Conservation (phyloP, 2,888 invertebrate species). For the Adela reaumurella region DNA sequence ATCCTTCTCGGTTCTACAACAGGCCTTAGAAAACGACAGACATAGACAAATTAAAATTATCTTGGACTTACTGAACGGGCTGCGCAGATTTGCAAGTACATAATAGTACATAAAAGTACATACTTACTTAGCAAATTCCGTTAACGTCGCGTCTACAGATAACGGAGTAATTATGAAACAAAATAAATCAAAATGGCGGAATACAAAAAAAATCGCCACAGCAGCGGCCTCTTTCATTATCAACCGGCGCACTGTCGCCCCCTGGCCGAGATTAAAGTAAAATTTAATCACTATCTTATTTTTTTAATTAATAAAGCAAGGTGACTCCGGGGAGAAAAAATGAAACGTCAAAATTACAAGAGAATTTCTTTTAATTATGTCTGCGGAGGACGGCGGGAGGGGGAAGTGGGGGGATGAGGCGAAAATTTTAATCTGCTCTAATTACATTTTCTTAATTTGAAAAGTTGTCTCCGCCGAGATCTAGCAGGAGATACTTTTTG, state of each 20-base stretch:
- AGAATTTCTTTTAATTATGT: conserved; percentile 53
- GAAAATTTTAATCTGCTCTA: conserved; percentile 21
- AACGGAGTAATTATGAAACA: too few species aligned
- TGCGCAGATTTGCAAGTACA: too few species aligned
- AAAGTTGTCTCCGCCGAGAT: conserved; percentile 23
- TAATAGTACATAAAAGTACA: too few species aligned
- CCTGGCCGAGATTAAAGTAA: conserved; percentile 41
- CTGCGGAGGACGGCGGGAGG: conserved; percentile 20
- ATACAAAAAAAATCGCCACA: background rate
- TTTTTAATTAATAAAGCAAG: conserved; percentile 48
- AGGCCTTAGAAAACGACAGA: too few species aligned
- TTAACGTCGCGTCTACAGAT: too few species aligned
- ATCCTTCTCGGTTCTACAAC: too few species aligned
- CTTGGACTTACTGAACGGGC: too few species aligned
- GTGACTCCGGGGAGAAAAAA: conserved; percentile 37
- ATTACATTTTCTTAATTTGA: conserved; percentile 56
- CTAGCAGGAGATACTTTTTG: too few species aligned
- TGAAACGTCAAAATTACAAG: conserved; percentile 56
- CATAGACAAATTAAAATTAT: too few species aligned
- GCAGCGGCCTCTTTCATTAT: conserved; percentile 27
- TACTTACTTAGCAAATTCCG: too few species aligned
- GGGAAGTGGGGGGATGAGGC: conserved; percentile 13
- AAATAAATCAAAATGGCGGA: background rate
- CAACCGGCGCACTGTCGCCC: conserved; percentile 30
- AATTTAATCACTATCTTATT: conserved; percentile 44